Base-by-base conservation (phyloP, 2,888 invertebrate species). In the Sarcophaga carnaria region DNA sequence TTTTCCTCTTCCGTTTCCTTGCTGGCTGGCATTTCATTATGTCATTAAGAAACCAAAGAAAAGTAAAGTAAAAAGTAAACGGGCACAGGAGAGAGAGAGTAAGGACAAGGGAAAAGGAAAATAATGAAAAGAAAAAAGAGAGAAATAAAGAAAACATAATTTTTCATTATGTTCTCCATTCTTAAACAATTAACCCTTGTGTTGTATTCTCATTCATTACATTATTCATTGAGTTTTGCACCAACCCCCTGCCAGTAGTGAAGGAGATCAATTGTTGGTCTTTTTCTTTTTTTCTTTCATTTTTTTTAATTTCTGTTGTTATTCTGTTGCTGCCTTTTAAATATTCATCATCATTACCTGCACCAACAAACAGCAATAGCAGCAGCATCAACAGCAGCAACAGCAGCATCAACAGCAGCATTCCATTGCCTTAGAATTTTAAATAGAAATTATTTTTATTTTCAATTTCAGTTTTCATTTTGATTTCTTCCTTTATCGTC, bases 281-380 rank as follows among this genome's bases (percentile, higher is more conserved):
- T 14, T 54, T 54, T 60, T 59, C 66, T 27, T 47, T 27, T 25
- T 75, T 20, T 37, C 20, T 64, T 11, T 74, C 20, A 37, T 37
- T 37, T 37, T 4, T 69, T 54, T 22, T 66, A 70, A 37, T 22
- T 69, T 1, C 10, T 37, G 8, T 37, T 37, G 37, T 37, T 37
- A 37, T 37, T 37, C 10, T 10, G 3, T 37, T 71, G 37, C 71
- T 60, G 17, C 6, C 60, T 27, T 67, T 60, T 74, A 67, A 49
- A 69, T 69, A 81, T 75, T 54, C 64, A 72, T 77, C 22, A 77
- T 80, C 27, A 75, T 77, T 74, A 75, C 5, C 59, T 70, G 70
- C 64, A 80, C 47, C 67, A 47, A 47, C 22, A 27, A 45, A 17
- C 47, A 47, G 12, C n/a, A 37, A 37, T 10, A 37, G 37, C 8